Percentiles rank a stretch among this genome's conserved stretches.
Conservation (phyloP, 2,888 invertebrate species). For the Drosophila buzzatii region DNA sequence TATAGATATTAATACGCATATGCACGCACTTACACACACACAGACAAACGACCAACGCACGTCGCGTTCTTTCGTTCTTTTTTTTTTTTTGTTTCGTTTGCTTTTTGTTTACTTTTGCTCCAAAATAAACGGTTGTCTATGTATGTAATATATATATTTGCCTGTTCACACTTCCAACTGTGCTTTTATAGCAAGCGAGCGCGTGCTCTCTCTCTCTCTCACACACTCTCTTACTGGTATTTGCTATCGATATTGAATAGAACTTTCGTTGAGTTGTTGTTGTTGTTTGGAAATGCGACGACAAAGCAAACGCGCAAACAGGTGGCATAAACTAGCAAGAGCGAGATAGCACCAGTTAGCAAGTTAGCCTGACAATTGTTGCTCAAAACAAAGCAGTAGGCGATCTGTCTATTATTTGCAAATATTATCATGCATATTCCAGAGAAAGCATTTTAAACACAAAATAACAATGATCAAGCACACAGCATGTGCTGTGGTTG, state of each 20-base stretch:
- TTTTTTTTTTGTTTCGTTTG: conserved; percentile 33
- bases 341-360: conserved; percentile 17
- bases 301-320: conserved; percentile 59
- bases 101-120: conserved; percentile 73
- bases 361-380: conserved; percentile 28
- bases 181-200: conserved; percentile 39
- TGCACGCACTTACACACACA: conserved; percentile 24
- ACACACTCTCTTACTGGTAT: conserved; percentile 51
- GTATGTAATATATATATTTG: conserved; percentile 25
- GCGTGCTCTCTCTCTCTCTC: conserved; percentile 1
- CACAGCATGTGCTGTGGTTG: background rate
- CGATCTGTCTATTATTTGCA: conserved; percentile 24
- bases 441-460: conserved; percentile 52
- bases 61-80: conserved; percentile 53
- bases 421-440: conserved; percentile 67
- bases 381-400: conserved; percentile 17
- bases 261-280: conserved; percentile 34
- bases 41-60: conserved; percentile 45
- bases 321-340: conserved; percentile 45
- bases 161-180: conserved; percentile 71
- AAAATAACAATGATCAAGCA: conserved; percentile 19
- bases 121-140: conserved; percentile 25
- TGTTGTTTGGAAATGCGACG: conserved; percentile 44
- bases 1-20: conserved; percentile 37
- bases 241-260: conserved; percentile 62